These are phyloP conservation scores for Alectura lathami DNA, from an alignment of 2,113 vertebrate species.

Conservation along the genomic window DNA sequence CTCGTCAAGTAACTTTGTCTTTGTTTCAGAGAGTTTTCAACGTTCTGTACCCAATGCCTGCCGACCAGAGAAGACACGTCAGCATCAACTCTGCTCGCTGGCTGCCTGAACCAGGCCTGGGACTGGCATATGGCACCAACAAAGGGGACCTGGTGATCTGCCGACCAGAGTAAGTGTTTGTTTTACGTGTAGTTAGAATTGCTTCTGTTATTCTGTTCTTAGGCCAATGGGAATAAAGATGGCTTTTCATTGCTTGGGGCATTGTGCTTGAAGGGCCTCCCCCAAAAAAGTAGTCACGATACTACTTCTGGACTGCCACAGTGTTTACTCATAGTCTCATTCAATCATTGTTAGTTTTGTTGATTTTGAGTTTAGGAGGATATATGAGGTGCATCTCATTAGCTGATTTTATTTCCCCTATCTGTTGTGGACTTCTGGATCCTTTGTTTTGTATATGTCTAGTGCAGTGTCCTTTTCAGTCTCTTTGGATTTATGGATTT, in stretches of 20 bases:
- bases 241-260: background rate
- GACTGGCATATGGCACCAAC: conserved; percentile 97
- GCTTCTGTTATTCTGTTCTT: background rate
- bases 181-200: background rate
- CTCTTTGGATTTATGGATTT: background rate
- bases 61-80: conserved; percentile 96
- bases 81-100: conserved; percentile 99
- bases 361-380: background rate
- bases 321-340: background rate
- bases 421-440: background rate
- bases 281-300: background rate
- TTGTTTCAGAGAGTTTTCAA: conserved; percentile 95
- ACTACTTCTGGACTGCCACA: background rate
- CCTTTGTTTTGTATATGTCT: background rate
- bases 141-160: conserved; percentile 99
- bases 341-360: background rate
- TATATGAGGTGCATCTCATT: background rate
- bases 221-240: background rate
- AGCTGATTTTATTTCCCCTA: background rate
- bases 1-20: background rate
- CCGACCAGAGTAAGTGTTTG: conserved; percentile 93
- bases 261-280: background rate
- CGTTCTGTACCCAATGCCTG: conserved; percentile 98
- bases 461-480: background rate
- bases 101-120: conserved; percentile 95